Conservation (phyloP, 2,888 invertebrate genomes). For the Cheilosia pagana region DNA sequence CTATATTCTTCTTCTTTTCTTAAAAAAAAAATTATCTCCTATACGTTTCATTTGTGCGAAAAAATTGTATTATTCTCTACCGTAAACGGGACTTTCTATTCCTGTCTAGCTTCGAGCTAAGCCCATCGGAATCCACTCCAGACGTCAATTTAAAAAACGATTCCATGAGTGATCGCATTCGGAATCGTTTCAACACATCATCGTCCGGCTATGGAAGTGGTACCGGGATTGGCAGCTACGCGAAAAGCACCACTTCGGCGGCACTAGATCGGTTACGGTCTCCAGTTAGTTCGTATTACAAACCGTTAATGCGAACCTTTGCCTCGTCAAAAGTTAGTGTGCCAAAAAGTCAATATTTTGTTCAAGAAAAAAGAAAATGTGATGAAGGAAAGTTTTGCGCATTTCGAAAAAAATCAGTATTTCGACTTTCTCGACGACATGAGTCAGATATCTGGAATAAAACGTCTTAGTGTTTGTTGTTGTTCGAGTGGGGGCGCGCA, state of each 20-base stretch:
- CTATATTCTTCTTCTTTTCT: conserved; percentile 58
- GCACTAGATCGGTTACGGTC: conserved; percentile 82
- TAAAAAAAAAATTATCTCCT: conserved; percentile 21
- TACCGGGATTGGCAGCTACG: conserved; percentile 70
- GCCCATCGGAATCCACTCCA: conserved; percentile 76
- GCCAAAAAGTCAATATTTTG: not conserved
- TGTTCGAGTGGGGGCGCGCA: conserved; percentile 49
- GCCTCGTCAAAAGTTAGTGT: conserved; percentile 71
- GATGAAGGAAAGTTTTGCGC: conserved; percentile 72
- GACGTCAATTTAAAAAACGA: conserved; percentile 75
- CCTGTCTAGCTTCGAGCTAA: conserved; percentile 74
- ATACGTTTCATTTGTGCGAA: not conserved
- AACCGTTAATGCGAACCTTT: conserved; percentile 82
- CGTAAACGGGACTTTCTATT: conserved; percentile 42
- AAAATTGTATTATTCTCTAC: not conserved
- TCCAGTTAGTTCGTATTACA: conserved; percentile 83
- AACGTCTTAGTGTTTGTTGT: conserved; percentile 51
- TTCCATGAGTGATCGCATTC: conserved; percentile 81
- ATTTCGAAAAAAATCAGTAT: conserved; percentile 49
- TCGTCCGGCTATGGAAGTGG: conserved; percentile 78
- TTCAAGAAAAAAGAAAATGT: conserved; percentile 32
- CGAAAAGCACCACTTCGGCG: conserved; percentile 79
- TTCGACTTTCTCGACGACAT: conserved; percentile 41
- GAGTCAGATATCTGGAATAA: conserved; percentile 72
- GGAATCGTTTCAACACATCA: conserved; percentile 79